Percentiles rank a stretch among this genome's conserved stretches.
Evolutionary conservation across 2,797 vertebrate genomes (phyloP).

Genomic region (Tokudaia tokunoshimensis): DNA sequence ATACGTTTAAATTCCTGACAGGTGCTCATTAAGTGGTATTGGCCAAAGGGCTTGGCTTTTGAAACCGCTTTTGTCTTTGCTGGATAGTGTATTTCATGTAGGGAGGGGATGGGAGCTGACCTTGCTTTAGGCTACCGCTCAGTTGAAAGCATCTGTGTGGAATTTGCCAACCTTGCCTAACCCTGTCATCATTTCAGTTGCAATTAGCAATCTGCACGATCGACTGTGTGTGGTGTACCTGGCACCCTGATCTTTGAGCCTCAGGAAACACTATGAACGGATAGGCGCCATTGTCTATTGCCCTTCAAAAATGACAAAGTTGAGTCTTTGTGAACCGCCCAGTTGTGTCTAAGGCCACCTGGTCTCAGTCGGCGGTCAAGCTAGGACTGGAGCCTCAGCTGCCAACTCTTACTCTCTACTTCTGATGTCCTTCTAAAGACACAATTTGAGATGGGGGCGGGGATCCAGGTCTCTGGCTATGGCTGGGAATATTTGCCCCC

Average conservation of each 20-base stretch:
- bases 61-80: conserved; percentile 51
- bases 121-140: conserved; percentile 20
- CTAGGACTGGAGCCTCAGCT: background rate
- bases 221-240: background rate
- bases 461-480: background rate
- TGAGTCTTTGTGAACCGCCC: background rate
- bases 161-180: conserved; percentile 18
- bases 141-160: background rate
- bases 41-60: conserved; percentile 34
- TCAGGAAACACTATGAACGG: background rate
- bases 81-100: background rate
- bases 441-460: background rate
- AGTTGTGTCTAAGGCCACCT: background rate
- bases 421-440: background rate
- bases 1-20: background rate
- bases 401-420: background rate
- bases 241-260: background rate
- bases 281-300: background rate
- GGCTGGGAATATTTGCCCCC: background rate
- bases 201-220: background rate
- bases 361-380: background rate
- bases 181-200: background rate
- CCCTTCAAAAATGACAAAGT: conserved; percentile 3
- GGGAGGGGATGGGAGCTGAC: background rate
- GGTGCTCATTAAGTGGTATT: conserved; percentile 40